Percentiles rank a stretch among this genome's conserved stretches.
These are phyloP conservation scores for Ips nitidus DNA, from an alignment of 1,140 invertebrate genomes.

Conservation along the genomic window DNA sequence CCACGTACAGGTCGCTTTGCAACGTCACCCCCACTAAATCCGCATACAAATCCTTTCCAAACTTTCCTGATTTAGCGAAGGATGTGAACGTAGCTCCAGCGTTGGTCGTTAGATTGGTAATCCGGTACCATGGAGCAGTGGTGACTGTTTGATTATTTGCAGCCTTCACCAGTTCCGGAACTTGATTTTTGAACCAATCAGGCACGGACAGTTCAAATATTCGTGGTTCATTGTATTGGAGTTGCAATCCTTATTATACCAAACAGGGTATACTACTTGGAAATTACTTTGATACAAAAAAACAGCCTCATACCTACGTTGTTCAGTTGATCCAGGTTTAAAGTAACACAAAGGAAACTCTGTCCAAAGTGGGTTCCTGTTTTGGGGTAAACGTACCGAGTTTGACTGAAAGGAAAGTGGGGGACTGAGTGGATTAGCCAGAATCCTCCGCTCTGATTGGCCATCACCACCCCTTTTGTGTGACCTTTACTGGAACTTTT, in stretches of 20 bases:
- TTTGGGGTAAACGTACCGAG: constrained; percentile 71
- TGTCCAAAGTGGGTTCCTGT: constrained; percentile 79
- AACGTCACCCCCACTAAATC: constrained; percentile 76
- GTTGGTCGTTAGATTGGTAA: constrained; percentile 60
- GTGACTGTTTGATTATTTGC: constrained; percentile 62
- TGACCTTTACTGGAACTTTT: constrained; percentile 68
- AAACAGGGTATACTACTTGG: not conserved
- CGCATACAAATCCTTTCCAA: constrained; percentile 82
- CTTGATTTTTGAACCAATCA: constrained; percentile 52
- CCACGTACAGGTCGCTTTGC: constrained; percentile 70
- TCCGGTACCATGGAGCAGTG: constrained; percentile 64
- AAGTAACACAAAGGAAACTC: constrained; percentile 81
- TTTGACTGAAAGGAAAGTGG: constrained; percentile 65
- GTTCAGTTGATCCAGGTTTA: constrained; percentile 65
- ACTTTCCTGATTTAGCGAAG: constrained; percentile 78
- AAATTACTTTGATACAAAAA: not conserved
- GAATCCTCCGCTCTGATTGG: constrained; percentile 71
- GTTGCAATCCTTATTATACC: constrained; percentile 54
- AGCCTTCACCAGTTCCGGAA: constrained; percentile 64
- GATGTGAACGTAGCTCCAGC: constrained; percentile 65
- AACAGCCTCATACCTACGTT: constrained; percentile 59
- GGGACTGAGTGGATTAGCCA: constrained; percentile 94
- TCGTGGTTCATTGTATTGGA: constrained; percentile 76
- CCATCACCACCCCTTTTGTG: constrained; percentile 80
- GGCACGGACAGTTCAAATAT: constrained; percentile 66